Conservation (phyloP, 2,888 invertebrate species). For the Vannuccia rotundouncinata region DNA sequence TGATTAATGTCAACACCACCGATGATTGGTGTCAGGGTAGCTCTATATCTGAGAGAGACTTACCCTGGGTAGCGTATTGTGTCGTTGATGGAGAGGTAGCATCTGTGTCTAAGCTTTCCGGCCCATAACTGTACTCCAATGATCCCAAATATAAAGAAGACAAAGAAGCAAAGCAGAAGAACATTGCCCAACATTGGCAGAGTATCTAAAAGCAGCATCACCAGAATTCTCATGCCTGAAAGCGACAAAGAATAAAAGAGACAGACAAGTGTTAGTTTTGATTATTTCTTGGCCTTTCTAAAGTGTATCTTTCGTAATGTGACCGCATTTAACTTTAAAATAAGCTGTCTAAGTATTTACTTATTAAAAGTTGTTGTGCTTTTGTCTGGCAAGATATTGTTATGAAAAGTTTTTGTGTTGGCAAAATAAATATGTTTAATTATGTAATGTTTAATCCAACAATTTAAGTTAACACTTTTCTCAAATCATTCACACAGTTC, state of each 20-base stretch:
- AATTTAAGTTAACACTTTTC: no score
- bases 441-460: no score
- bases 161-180: constrained; percentile 89
- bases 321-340: neutral
- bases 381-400: no score
- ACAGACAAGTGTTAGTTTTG: neutral
- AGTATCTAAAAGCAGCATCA: constrained; percentile 94
- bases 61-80: constrained; percentile 34
- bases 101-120: constrained; percentile 87
- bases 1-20: no score
- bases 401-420: no score
- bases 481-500: no score
- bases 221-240: constrained; percentile 92
- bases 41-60: no score
- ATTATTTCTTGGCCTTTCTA: neutral
- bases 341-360: no score
- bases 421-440: no score
- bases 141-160: constrained; percentile 99
- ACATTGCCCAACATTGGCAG: constrained; percentile 99
- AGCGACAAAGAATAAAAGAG: neutral
- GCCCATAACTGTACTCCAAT: constrained; percentile 99
- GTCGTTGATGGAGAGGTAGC: constrained; percentile 59
- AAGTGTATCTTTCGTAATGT: neutral
- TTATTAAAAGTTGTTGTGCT: no score
- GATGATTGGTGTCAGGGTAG: no score